Conservation (phyloP, 2,113 vertebrate genomes). For the Campylorhamphus procurvoides region DNA sequence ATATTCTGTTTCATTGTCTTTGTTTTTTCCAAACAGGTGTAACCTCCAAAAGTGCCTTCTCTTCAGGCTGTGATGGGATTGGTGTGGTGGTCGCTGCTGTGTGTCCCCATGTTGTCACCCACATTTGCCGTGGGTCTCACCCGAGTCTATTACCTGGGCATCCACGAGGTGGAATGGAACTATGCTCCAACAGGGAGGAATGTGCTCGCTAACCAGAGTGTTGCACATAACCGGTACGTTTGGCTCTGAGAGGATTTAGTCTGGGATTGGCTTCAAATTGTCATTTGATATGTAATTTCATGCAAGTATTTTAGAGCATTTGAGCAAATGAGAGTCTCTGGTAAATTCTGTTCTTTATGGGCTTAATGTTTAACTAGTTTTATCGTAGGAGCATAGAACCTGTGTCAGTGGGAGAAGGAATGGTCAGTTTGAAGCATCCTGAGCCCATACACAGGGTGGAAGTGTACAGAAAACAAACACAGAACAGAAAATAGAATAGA, state of each 20-base stretch:
- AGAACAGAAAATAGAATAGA: not conserved
- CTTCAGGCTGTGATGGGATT: not conserved
- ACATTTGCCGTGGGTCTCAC: conserved; percentile 1
- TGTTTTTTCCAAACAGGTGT: not conserved
- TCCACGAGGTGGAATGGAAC: conserved; percentile 72
- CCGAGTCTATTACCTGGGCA: conserved; percentile 75
- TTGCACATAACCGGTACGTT: conserved; percentile 56
- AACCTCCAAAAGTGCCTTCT: not conserved
- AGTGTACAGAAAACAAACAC: not conserved
- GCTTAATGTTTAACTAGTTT: conserved; percentile 44
- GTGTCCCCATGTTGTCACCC: not conserved
- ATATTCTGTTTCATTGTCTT: not conserved
- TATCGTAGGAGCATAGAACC: not conserved
- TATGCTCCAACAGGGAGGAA: conserved; percentile 74
- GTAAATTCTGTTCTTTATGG: not conserved
- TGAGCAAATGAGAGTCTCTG: not conserved
- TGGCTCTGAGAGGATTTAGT: not conserved
- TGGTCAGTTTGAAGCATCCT: not conserved
- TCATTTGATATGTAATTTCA: not conserved
- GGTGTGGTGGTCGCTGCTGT: not conserved
- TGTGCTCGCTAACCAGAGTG: conserved; percentile 11
- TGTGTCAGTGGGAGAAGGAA: not conserved
- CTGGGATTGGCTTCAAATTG: not conserved
- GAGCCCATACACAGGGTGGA: not conserved
- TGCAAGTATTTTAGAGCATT: not conserved